phyloP scores from a whole-genome alignment of 1,140 invertebrate species.

The Caenorhabditis tropicalis region DNA sequence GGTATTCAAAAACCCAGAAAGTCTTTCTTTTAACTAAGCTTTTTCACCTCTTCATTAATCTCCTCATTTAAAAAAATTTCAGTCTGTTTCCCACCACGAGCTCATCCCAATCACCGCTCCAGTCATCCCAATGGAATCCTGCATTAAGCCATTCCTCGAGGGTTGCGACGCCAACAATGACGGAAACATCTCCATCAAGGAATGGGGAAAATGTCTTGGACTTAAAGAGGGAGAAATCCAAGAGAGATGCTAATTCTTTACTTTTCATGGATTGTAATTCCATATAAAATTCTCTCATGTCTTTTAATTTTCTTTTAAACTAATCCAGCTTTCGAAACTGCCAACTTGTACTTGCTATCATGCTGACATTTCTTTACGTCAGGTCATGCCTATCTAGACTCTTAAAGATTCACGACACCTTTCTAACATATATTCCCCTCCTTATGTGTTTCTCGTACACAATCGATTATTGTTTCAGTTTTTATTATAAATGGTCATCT shows the following conservation, averaged over 20 bases:
- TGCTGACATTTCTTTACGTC: not conserved
- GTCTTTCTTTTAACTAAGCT: too few relatives aligned
- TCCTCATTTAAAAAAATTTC: not conserved
- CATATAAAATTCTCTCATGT: not conserved
- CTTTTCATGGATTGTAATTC: not conserved
- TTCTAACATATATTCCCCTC: too few relatives aligned
- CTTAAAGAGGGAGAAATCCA: slow-evolving; percentile 78
- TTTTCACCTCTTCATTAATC: too few relatives aligned
- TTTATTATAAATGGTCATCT: not conserved
- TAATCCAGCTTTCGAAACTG: slow-evolving; percentile 14
- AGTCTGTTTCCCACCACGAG: slow-evolving; percentile 86
- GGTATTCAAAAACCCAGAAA: too few relatives aligned
- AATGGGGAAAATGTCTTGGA: slow-evolving; percentile 90
- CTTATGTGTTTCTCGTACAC: too few relatives aligned
- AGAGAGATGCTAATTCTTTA: slow-evolving; percentile 70
- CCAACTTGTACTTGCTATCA: slow-evolving; percentile 20
- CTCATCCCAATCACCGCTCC: slow-evolving; percentile 91
- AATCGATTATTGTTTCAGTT: not conserved
- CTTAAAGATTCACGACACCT: too few relatives aligned
- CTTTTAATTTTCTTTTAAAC: too few relatives aligned
- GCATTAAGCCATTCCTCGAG: slow-evolving; percentile 92
- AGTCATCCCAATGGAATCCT: slow-evolving; percentile 88
- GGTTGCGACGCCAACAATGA: slow-evolving; percentile 85
- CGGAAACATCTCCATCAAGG: slow-evolving; percentile 85
- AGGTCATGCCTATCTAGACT: not conserved